phyloP scores from a whole-genome alignment of 2,113 vertebrate species.

The Rynchops niger region DNA sequence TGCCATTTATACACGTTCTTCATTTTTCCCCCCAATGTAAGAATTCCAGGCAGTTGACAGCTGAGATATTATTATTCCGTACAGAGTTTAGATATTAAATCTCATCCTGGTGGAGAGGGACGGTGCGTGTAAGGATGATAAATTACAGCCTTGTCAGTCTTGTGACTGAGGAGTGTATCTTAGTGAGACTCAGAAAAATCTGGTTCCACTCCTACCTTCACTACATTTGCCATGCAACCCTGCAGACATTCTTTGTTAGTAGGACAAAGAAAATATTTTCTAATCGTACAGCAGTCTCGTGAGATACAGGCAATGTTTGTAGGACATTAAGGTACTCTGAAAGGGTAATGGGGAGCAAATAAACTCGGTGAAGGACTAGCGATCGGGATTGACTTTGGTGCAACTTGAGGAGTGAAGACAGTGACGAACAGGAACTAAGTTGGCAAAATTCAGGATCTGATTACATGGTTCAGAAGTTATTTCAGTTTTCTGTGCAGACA shows the following conservation, averaged over 20 bases:
- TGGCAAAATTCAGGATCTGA: not conserved
- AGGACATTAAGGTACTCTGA: not conserved
- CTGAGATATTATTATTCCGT: not conserved
- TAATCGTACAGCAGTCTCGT: not conserved
- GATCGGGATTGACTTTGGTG: not conserved
- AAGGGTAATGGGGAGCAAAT: not conserved
- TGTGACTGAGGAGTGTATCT: not conserved
- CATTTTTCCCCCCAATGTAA: not conserved
- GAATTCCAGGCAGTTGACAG: slow-evolving; percentile 3
- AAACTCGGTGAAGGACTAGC: not conserved
- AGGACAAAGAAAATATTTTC: not conserved
- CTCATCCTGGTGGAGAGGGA: not conserved
- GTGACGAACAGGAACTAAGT: not conserved
- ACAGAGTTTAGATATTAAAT: not conserved
- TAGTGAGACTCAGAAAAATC: not conserved
- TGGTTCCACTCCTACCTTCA: not conserved
- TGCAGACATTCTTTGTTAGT: not conserved
- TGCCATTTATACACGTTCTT: not conserved
- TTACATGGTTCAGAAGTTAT: not conserved
- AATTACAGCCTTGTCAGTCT: not conserved
- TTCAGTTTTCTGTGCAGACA: not conserved
- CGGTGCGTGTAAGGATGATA: not conserved
- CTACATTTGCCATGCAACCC: not conserved
- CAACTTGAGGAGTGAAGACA: not conserved
- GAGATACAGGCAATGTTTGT: not conserved